Evolutionary conservation across 2,113 vertebrate genomes (phyloP).

Genomic region (Bothrops jararaca): DNA sequence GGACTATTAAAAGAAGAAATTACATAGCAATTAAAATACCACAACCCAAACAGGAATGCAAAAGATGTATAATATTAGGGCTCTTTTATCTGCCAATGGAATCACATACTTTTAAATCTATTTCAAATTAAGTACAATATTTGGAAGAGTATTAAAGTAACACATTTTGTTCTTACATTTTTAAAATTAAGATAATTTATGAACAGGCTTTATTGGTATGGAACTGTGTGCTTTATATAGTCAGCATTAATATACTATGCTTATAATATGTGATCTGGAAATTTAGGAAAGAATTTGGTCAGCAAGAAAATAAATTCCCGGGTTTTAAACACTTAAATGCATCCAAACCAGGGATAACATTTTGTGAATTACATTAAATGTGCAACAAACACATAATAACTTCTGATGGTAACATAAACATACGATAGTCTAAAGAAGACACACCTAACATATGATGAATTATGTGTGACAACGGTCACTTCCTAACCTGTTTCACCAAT

Average conservation of each 20-base stretch:
- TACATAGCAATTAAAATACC: background rate
- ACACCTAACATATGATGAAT: background rate
- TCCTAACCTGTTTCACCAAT: background rate
- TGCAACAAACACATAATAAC: background rate
- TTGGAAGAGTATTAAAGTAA: background rate
- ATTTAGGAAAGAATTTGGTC: background rate
- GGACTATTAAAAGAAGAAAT: conserved; percentile 1
- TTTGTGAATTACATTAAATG: background rate
- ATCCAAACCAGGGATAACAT: background rate
- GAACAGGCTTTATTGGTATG: background rate
- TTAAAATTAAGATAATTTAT: background rate
- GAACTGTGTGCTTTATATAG: background rate
- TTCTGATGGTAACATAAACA: background rate
- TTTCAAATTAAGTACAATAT: background rate
- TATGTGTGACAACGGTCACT: background rate
- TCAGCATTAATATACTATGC: background rate
- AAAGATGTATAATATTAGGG: background rate
- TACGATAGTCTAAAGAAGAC: background rate
- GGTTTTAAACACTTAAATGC: background rate
- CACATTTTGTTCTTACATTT: background rate
- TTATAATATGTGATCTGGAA: background rate
- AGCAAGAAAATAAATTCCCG: background rate
- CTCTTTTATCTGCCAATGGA: background rate
- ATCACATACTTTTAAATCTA: background rate
- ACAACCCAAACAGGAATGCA: background rate